A percentile compares a stretch with the other conserved stretches of the same genome.
phyloP scores from a whole-genome alignment of 2,797 vertebrate species.

The Catamblyrhynchus diadema region DNA sequence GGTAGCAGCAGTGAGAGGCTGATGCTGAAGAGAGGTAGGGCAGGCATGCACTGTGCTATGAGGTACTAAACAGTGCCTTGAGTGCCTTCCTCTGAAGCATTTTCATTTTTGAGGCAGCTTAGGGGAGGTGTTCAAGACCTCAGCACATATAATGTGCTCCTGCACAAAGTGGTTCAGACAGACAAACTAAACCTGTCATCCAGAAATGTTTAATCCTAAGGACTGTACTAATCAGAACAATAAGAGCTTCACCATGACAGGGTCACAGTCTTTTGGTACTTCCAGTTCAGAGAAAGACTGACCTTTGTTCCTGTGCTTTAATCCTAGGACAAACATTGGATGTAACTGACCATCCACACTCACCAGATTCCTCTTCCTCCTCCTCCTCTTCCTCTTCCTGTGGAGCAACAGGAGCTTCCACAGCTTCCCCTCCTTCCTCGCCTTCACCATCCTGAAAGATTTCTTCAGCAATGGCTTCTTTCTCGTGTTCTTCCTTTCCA shows the following conservation, averaged over 20 bases:
- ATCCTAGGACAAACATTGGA: neutral
- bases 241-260: neutral
- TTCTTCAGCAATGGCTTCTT: constrained; percentile 93
- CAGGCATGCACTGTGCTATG: neutral
- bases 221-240: neutral
- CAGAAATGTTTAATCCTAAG: neutral
- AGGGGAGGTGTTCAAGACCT: neutral
- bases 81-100: neutral
- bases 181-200: neutral
- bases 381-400: constrained; percentile 89
- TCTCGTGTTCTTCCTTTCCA: constrained; percentile 84
- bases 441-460: constrained; percentile 94
- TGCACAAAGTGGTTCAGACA: neutral
- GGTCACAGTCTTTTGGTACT: neutral
- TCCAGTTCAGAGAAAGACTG: neutral
- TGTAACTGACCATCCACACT: neutral
- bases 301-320: neutral
- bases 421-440: constrained; percentile 88
- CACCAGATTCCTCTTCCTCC: constrained; percentile 94
- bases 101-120: neutral
- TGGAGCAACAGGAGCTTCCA: constrained; percentile 81
- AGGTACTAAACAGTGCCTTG: neutral
- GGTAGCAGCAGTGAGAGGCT: neutral
- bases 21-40: neutral
- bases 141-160: fast-evolving